Evolutionary conservation across 2,113 vertebrate genomes (phyloP).

Genomic region (human (Homo sapiens)): GRCh38 chrX:146893501-146894000

Average conservation of each 20-base stretch:
- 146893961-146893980: not conserved
- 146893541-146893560: not conserved
- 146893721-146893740: not conserved
- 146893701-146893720: not conserved
- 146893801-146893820: not conserved
- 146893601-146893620: not conserved
- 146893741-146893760: not conserved
- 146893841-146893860: not conserved
- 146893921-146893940: not conserved
- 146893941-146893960: not conserved
- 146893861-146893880: not conserved
- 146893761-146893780: not conserved
- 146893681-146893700: not conserved
- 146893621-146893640: not conserved
- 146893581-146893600: not conserved
- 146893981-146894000: not conserved
- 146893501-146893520: not conserved
- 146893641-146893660: not conserved
- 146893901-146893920: not conserved
- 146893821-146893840: not conserved
- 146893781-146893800: not conserved
- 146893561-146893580: not conserved
- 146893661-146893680: not conserved
- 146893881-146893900: not conserved
- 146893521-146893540: not conserved